Percentiles rank a stretch among this genome's conserved stretches.
phyloP scores from a whole-genome alignment of 2,113 vertebrate genomes.

The Ailuropoda melanoleuca region DNA sequence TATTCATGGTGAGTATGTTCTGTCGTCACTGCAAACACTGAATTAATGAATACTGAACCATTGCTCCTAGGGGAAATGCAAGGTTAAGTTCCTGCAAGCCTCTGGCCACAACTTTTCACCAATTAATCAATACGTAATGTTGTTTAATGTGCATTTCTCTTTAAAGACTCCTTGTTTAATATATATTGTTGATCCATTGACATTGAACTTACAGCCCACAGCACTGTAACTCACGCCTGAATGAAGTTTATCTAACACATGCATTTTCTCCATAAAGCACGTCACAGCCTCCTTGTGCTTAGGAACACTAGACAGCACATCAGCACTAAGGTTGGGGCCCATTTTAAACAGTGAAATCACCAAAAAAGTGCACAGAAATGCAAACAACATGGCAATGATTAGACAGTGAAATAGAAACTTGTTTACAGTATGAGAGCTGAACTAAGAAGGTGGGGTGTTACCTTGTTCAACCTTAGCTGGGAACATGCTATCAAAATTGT shows the following conservation, averaged over 20 bases:
- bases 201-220: background rate
- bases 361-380: background rate
- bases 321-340: background rate
- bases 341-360: background rate
- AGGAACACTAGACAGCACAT: background rate
- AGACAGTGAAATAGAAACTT: background rate
- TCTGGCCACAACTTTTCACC: background rate
- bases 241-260: background rate
- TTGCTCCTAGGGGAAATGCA: background rate
- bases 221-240: background rate
- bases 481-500: background rate
- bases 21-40: background rate
- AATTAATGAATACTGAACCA: background rate
- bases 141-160: background rate
- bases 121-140: background rate
- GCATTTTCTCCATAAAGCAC: background rate
- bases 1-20: background rate
- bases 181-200: background rate
- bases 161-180: background rate
- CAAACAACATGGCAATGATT: background rate
- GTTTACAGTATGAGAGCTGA: background rate
- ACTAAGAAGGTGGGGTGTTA: background rate
- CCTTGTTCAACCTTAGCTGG: background rate
- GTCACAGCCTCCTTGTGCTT: background rate
- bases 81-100: background rate